Evolutionary conservation across 2,797 vertebrate genomes (phyloP), one percentile per base, ranked within the genome.

Genomic region (Galago senegalensis): DNA sequence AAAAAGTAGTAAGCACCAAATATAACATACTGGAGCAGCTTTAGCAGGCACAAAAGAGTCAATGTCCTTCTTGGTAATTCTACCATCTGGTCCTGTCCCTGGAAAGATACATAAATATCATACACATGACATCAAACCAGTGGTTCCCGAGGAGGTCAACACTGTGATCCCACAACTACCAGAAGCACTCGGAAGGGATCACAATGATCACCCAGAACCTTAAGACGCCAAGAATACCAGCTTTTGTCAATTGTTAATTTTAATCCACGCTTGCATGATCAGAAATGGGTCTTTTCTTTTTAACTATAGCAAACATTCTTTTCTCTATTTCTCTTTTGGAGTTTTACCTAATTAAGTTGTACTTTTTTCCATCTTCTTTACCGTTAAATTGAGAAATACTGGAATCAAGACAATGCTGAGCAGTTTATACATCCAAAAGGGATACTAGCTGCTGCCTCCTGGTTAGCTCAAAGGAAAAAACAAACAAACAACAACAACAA

Each of bases 1-100:
- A 60, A 65, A 58, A 76, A 53, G 73, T 2, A 61, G 23, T 21
- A 86, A 85, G n/a, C 58, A 29, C 29, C 34, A 53, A 61, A 40
- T 6, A 6, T 85, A 95, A 99, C 99, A 99, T 98, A 99, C 99
- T 80, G 99, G 99, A 95, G 97, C 98, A 95, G 98, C 98, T 98
- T 99, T 99, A 46, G 99, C 96, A 96, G 99, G 99, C 89, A 99
- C 99, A 97, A 99, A 99, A 63, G 98, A 98, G 40, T 99, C 99
- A 18, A 99, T 99, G 88, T 99, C 99, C 97, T 99, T 99, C 98
- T 99, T 99, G 92, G 99, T 99, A 97, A 99, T 98, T 96, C 99
- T 99, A 56, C 99, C 99, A 67, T 99, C 99, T 90, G 99, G 99
- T 96, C 99, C 99, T 43, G 99, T 99, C 82, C 99, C 99, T 99